Conservation (phyloP, 2,888 invertebrate genomes). For the Drosophila merina region DNA sequence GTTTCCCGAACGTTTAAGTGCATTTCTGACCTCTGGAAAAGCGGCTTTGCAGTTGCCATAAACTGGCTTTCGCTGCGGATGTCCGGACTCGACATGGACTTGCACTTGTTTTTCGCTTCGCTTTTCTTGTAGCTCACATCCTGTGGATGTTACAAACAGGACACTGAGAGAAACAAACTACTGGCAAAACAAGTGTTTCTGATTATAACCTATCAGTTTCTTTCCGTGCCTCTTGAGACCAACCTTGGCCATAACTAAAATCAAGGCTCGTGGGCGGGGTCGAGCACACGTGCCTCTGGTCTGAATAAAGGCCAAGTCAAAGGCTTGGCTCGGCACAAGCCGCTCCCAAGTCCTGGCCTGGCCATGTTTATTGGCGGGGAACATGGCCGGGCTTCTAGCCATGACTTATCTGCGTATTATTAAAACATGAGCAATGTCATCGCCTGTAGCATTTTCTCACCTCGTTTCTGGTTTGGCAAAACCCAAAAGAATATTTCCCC, state of each 20-base stretch:
- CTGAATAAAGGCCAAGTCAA: conserved; percentile 36
- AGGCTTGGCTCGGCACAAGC: conserved; percentile 41
- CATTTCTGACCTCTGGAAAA: conserved; percentile 21
- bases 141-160: conserved; percentile 10
- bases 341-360: conserved; percentile 43
- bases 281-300: conserved; percentile 26
- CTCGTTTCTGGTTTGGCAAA: conserved; percentile 16
- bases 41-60: conserved; percentile 36
- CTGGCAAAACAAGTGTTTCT: neutral
- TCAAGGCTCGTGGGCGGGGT: conserved; percentile 38
- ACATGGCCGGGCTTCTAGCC: neutral
- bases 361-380: conserved; percentile 15
- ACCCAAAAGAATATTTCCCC: conserved; percentile 9
- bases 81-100: conserved; percentile 44
- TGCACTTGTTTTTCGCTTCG: conserved; percentile 12
- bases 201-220: conserved; percentile 5
- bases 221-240: conserved; percentile 13
- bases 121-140: conserved; percentile 23
- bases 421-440: conserved; percentile 55
- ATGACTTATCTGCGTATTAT: conserved; percentile 54
- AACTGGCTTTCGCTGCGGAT: conserved; percentile 28
- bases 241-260: conserved; percentile 38
- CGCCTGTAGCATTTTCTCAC: conserved; percentile 35
- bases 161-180: conserved; percentile 14
- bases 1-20: conserved; percentile 13